Conservation (phyloP, 2,113 vertebrate species). For the Prietella phreatophila region DNA sequence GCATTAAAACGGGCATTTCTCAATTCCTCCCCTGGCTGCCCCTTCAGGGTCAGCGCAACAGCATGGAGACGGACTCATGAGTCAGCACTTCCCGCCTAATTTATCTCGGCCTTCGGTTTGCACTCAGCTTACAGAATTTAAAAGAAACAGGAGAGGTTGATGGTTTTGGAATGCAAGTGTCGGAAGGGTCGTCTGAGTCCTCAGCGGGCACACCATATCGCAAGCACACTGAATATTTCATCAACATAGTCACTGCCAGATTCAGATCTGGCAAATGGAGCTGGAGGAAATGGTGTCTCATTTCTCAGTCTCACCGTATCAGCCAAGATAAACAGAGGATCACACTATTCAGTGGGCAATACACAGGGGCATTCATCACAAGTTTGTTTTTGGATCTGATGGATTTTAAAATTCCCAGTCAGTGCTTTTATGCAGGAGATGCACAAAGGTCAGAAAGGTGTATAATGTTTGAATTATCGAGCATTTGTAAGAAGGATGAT, state of each 20-base stretch:
- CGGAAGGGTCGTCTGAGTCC: conserved; percentile 30
- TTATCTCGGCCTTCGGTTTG: conserved; percentile 76
- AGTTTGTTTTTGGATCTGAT: neutral
- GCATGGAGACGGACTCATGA: conserved; percentile 84
- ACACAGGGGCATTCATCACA: conserved; percentile 19
- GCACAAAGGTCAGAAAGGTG: conserved; percentile 22
- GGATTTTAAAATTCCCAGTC: neutral
- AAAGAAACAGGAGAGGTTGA: conserved; percentile 23
- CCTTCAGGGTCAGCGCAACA: conserved; percentile 91
- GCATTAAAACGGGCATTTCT: conserved; percentile 94
- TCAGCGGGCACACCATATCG: conserved; percentile 41
- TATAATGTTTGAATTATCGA: neutral
- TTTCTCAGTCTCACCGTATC: conserved; percentile 27
- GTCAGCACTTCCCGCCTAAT: conserved; percentile 81
- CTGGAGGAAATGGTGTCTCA: conserved; percentile 22
- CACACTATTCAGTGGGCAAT: conserved; percentile 5
- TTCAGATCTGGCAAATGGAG: conserved; percentile 35
- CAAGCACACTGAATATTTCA: conserved; percentile 52
- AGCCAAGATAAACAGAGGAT: conserved; percentile 37
- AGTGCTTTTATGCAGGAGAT: conserved; percentile 6
- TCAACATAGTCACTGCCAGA: conserved; percentile 45
- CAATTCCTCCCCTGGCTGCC: conserved; percentile 83
- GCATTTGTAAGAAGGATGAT: neutral
- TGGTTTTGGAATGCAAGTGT: conserved; percentile 22
- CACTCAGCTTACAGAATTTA: conserved; percentile 74